These are phyloP conservation scores for Plemyria rubiginata DNA, from an alignment of 2,888 invertebrate genomes.

Conservation along the genomic window DNA sequence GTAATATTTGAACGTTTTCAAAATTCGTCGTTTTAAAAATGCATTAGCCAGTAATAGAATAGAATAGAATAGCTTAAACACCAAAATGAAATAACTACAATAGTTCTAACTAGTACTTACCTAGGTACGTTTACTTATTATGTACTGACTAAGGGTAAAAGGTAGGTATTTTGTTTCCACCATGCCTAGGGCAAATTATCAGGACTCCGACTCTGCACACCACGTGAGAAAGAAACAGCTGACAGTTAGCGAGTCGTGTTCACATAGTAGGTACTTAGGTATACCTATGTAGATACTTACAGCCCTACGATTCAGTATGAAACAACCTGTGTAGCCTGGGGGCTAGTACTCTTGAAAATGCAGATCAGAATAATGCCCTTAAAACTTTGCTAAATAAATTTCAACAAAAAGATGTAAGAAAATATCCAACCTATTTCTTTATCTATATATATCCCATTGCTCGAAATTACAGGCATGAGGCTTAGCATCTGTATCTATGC, in stretches of 20 bases:
- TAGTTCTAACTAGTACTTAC: no score
- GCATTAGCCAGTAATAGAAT: no score
- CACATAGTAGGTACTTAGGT: not conserved
- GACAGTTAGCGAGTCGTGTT: slow-evolving; percentile 24
- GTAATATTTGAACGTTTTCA: no score
- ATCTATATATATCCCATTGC: no score
- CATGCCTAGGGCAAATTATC: not conserved
- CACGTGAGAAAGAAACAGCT: slow-evolving; percentile 33
- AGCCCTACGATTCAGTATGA: no score
- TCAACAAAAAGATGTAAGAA: slow-evolving; percentile 76
- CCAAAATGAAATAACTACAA: no score
- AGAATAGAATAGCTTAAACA: no score
- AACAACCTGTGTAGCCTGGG: slow-evolving; percentile 7
- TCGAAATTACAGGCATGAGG: no score
- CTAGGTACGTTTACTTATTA: no score
- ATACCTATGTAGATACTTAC: not conserved
- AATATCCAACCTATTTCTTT: not conserved
- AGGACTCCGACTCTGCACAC: slow-evolving; percentile 19
- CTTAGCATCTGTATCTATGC: no score
- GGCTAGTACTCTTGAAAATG: slow-evolving; percentile 22
- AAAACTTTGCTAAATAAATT: slow-evolving; percentile 58
- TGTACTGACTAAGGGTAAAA: no score
- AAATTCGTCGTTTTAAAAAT: no score
- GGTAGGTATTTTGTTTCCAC: not conserved
- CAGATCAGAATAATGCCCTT: slow-evolving; percentile 16